Conservation (phyloP, 2,113 vertebrate species). For the Cervus canadensis region DNA sequence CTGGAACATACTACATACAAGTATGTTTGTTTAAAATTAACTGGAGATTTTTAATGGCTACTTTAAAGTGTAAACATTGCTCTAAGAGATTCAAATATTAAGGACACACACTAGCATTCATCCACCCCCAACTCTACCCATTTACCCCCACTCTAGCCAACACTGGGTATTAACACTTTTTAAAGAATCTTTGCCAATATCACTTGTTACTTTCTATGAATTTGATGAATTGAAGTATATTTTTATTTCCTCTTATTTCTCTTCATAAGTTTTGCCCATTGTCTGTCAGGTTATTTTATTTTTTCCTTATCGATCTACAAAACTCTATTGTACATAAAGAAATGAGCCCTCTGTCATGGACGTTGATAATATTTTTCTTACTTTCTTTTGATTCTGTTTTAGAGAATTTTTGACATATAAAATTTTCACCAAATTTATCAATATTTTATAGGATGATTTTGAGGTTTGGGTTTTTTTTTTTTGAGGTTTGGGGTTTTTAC, state of each 20-base stretch:
- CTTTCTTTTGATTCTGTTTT: neutral
- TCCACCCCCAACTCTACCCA: fast-evolving
- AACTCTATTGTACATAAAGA: neutral
- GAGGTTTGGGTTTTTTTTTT: neutral
- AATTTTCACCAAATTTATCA: neutral
- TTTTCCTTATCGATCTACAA: neutral
- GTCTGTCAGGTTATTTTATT: neutral
- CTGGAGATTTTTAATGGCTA: neutral
- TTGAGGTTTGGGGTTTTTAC: neutral
- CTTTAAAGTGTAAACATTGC: neutral
- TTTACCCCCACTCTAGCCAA: neutral
- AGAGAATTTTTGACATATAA: neutral
- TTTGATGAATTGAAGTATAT: neutral
- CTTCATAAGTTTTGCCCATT: neutral
- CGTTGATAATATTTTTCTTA: neutral
- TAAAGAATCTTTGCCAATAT: neutral
- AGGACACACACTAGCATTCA: neutral
- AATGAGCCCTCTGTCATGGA: neutral
- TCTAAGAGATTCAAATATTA: neutral
- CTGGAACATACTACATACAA: neutral
- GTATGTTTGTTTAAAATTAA: constrained; percentile 3
- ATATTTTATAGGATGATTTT: neutral
- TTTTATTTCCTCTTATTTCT: neutral
- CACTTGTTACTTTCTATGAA: neutral
- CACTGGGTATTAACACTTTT: neutral